Percentiles rank a stretch among this genome's conserved stretches.
Evolutionary conservation across 2,113 vertebrate genomes (phyloP).

Genomic region (Naja naja): DNA sequence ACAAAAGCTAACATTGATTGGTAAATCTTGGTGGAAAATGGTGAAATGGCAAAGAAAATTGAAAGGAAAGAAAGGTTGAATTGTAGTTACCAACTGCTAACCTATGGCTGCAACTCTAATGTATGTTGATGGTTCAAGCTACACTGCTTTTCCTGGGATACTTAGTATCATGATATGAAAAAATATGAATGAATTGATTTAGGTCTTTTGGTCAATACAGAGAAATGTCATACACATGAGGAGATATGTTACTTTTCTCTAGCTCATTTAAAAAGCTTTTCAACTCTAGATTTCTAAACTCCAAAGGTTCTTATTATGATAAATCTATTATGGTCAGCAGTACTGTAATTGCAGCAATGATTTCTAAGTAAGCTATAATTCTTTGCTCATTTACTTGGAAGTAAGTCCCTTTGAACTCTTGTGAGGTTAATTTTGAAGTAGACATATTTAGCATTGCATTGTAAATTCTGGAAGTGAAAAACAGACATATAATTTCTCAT

Average conservation of each 20-base stretch:
- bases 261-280: slow-evolving; percentile 28
- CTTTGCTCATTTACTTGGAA: background rate
- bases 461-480: slow-evolving; percentile 31
- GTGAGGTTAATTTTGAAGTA: background rate
- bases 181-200: slow-evolving; percentile 42
- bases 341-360: background rate
- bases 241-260: slow-evolving; percentile 37
- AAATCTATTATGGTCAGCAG: slow-evolving; percentile 16
- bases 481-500: slow-evolving; percentile 18
- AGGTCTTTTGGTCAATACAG: slow-evolving; percentile 38
- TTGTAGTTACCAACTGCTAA: background rate
- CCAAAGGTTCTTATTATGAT: slow-evolving; percentile 26
- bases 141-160: slow-evolving; percentile 18
- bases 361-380: slow-evolving; percentile 14
- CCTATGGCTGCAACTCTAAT: slow-evolving; percentile 2
- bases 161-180: slow-evolving; percentile 38
- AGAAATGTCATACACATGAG: slow-evolving; percentile 21
- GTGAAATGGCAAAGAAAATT: slow-evolving; percentile 15
- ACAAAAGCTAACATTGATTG: background rate
- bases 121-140: slow-evolving; percentile 25
- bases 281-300: slow-evolving; percentile 34
- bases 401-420: background rate
- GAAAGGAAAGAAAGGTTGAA: slow-evolving; percentile 21
- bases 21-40: background rate
- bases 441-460: background rate